Percentiles rank a stretch among this genome's conserved stretches.
Evolutionary conservation across 2,113 vertebrate genomes (phyloP).

Genomic region (Cygnus atratus): DNA sequence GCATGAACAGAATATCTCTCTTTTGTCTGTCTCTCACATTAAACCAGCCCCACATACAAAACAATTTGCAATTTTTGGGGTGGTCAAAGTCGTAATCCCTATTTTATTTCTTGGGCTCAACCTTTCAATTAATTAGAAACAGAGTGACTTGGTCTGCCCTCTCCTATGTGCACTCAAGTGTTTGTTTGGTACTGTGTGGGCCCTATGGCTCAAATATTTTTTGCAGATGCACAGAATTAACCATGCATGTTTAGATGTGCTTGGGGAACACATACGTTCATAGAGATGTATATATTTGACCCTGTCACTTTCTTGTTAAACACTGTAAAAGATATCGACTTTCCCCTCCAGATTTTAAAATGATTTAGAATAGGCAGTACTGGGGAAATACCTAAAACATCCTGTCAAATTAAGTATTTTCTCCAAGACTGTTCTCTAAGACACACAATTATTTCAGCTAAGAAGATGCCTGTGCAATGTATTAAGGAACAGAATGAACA

Average conservation of each 20-base stretch:
- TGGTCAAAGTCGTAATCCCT: background rate
- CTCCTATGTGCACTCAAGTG: background rate
- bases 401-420: conserved; percentile 36
- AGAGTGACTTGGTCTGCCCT: background rate
- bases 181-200: conserved; percentile 61
- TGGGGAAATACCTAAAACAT: conserved; percentile 43
- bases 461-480: conserved; percentile 23
- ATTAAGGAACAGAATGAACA: conserved; percentile 7
- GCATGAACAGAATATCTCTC: background rate
- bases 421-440: background rate
- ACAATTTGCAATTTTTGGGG: background rate
- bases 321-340: conserved; percentile 42
- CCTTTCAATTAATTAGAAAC: conserved; percentile 34
- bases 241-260: conserved; percentile 47
- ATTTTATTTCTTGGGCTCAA: background rate
- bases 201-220: conserved; percentile 35
- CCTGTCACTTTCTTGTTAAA: conserved; percentile 48
- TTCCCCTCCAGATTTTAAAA: conserved; percentile 48
- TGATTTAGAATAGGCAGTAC: conserved; percentile 32
- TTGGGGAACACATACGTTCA: conserved; percentile 18
- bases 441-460: conserved; percentile 32
- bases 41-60: background rate
- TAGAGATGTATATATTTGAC: conserved; percentile 42
- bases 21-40: background rate
- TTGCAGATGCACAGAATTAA: conserved; percentile 62